phyloP scores from a whole-genome alignment of 2,113 vertebrate species.

The Coptodon rendalli region DNA sequence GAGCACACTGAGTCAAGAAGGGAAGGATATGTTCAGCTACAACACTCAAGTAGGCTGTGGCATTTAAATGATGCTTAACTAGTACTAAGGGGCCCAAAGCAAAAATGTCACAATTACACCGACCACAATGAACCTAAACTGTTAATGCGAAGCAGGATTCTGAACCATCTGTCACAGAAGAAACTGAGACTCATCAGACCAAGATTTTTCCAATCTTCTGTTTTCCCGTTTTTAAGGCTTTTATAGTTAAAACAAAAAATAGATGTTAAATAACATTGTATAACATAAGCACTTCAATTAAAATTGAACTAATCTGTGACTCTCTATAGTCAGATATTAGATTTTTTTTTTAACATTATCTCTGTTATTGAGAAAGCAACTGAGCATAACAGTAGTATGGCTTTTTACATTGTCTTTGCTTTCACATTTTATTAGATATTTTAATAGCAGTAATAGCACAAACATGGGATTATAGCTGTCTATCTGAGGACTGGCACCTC shows the following conservation, averaged over 20 bases:
- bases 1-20: background rate
- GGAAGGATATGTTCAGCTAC: background rate
- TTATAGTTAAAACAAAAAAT: background rate
- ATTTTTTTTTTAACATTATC: background rate
- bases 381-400: background rate
- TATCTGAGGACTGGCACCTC: background rate
- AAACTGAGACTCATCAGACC: background rate
- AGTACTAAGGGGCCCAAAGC: background rate
- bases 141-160: background rate
- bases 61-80: background rate
- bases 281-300: background rate
- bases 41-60: background rate
- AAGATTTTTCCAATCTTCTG: background rate
- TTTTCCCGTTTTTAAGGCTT: background rate
- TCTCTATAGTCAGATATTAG: background rate
- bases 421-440: background rate
- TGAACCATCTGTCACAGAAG: background rate
- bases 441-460: background rate
- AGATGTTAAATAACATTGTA: background rate
- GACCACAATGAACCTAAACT: background rate
- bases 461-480: background rate
- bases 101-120: background rate
- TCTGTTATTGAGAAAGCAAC: background rate
- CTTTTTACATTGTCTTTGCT: background rate
- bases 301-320: background rate